phyloP scores from a whole-genome alignment of 2,113 vertebrate species.

The Lutjanus erythropterus region DNA sequence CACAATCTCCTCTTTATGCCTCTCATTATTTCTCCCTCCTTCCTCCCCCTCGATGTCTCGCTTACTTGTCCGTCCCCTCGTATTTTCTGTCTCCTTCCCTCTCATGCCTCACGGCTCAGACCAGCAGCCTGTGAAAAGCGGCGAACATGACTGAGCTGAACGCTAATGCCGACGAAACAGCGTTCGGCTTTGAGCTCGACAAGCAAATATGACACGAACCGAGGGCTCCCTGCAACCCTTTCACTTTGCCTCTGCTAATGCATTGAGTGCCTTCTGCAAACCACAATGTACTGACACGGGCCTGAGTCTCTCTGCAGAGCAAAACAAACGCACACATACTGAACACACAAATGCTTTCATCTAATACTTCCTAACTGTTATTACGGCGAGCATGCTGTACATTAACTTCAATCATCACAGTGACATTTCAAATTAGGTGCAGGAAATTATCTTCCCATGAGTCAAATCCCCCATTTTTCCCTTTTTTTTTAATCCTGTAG shows the following conservation, averaged over 20 bases:
- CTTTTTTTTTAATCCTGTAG: conserved; percentile 33
- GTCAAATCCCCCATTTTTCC: neutral
- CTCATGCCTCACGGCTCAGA: conserved; percentile 48
- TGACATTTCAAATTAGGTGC: conserved; percentile 31
- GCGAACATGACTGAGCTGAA: conserved; percentile 48
- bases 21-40: conserved; percentile 62
- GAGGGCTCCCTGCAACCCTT: conserved; percentile 29
- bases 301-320: neutral
- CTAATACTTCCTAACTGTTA: neutral
- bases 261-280: conserved; percentile 28
- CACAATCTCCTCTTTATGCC: conserved; percentile 72
- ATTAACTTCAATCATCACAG: conserved; percentile 5
- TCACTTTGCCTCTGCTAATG: conserved; percentile 44
- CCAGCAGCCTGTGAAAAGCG: conserved; percentile 45
- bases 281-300: conserved; percentile 7
- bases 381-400: neutral
- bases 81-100: conserved; percentile 28
- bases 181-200: conserved; percentile 39
- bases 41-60: conserved; percentile 50
- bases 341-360: conserved; percentile 19
- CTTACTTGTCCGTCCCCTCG: conserved; percentile 36
- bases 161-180: conserved; percentile 36
- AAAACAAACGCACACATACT: conserved; percentile 11
- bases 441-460: conserved; percentile 20
- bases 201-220: conserved; percentile 44